Percentiles rank a stretch among this genome's conserved stretches.
Evolutionary conservation across 2,888 invertebrate species (phyloP).

Genomic region (Monoplex corrugatus): DNA sequence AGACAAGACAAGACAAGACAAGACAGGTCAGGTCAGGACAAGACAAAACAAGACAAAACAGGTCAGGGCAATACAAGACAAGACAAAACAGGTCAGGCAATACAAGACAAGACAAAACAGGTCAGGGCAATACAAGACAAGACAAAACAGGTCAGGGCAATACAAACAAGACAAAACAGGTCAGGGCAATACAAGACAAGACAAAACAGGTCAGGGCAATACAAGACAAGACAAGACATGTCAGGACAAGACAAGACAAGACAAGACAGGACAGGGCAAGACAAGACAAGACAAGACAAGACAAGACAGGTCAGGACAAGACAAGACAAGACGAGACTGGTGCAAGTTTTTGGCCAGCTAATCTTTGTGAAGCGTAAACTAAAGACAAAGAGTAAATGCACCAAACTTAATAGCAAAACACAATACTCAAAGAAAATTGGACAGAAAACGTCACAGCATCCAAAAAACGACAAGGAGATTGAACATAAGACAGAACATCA

Average conservation of each 20-base stretch:
- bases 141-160: background rate
- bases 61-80: background rate
- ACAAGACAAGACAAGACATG: background rate
- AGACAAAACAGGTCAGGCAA: background rate
- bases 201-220: background rate
- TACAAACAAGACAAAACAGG: background rate
- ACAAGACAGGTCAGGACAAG: background rate
- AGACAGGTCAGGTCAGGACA: background rate
- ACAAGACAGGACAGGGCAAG: slow-evolving; percentile 18
- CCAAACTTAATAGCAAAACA: no score
- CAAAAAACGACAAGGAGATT: no score
- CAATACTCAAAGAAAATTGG: no score
- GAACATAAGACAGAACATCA: no score
- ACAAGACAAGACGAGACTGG: background rate
- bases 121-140: background rate
- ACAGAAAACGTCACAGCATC: no score
- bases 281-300: slow-evolving; percentile 8
- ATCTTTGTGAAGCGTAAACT: no score
- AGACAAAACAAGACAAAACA: background rate
- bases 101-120: background rate
- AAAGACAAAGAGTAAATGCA: no score
- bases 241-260: slow-evolving; percentile 11
- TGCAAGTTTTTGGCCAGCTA: no score
- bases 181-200: background rate
- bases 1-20: background rate